Conservation (phyloP, 2,888 invertebrate species). For the Xylocampa areola region DNA sequence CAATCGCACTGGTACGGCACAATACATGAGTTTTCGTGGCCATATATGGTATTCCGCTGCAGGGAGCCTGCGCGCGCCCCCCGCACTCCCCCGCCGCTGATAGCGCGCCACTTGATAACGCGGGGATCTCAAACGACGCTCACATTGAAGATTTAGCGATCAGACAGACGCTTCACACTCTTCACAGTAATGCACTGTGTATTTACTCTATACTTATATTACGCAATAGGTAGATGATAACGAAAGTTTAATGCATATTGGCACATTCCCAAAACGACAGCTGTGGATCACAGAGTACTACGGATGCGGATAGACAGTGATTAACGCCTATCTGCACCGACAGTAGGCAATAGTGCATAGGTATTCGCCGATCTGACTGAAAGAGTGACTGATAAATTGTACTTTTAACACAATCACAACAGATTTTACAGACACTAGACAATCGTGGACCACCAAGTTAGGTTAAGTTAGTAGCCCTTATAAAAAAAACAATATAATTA, state of each 20-base stretch:
- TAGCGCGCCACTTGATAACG: slow-evolving; percentile 82
- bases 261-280: slow-evolving; percentile 67
- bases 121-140: slow-evolving; percentile 66
- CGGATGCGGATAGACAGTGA: slow-evolving; percentile 20
- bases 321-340: slow-evolving; percentile 18
- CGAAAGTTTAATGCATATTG: slow-evolving; percentile 63
- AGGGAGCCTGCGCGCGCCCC: slow-evolving; percentile 87
- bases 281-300: slow-evolving; percentile 36
- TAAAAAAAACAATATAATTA: background rate
- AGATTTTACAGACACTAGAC: background rate
- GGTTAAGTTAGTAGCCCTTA: too few relatives aligned
- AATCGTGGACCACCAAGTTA: too few relatives aligned
- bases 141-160: slow-evolving; percentile 63
- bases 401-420: background rate
- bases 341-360: slow-evolving; percentile 13
- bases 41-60: slow-evolving; percentile 89
- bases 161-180: slow-evolving; percentile 51
- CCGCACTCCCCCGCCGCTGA: slow-evolving; percentile 70
- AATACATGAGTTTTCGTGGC: slow-evolving; percentile 85
- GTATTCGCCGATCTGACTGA: background rate
- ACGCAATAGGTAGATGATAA: slow-evolving; percentile 54
- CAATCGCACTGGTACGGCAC: slow-evolving; percentile 91
- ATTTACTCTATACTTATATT: slow-evolving; percentile 35
- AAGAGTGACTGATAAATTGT: background rate
- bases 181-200: slow-evolving; percentile 39